These are phyloP conservation scores for Sarcophaga carnaria DNA, from an alignment of 2,888 invertebrate species.

Conservation along the genomic window DNA sequence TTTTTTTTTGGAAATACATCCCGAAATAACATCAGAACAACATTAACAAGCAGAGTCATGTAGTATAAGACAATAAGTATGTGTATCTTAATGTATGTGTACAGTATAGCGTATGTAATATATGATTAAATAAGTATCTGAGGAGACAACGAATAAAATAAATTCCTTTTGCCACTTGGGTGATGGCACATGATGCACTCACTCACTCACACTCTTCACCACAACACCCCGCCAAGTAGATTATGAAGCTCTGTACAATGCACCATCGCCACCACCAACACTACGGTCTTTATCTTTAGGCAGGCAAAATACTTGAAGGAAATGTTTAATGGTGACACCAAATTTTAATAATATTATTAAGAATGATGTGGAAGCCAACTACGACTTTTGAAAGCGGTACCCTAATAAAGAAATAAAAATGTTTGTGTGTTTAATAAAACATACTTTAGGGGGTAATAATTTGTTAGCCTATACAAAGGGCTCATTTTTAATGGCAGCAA, in stretches of 20 bases:
- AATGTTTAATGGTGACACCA: conserved; percentile 48
- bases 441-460: too few relatives aligned
- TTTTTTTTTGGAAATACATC: conserved; percentile 47
- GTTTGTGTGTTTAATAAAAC: too few relatives aligned
- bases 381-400: background rate
- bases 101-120: conserved; percentile 12
- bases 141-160: conserved; percentile 45
- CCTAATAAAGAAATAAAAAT: too few relatives aligned
- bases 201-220: too few relatives aligned
- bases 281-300: background rate
- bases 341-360: conserved; percentile 56
- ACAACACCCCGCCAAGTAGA: conserved; percentile 15
- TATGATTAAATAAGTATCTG: conserved; percentile 59
- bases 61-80: conserved; percentile 21
- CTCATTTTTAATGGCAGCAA: too few relatives aligned
- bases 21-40: conserved; percentile 33
- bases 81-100: background rate
- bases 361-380: background rate
- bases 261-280: conserved; percentile 4
- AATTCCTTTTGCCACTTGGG: conserved; percentile 23
- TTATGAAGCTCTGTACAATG: conserved; percentile 11
- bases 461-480: too few relatives aligned
- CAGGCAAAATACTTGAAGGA: conserved; percentile 36
- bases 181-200: conserved; percentile 11
- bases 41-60: conserved; percentile 24